A percentile compares a stretch with the other conserved stretches of the same genome.
Conservation (phyloP, 2,888 invertebrate genomes). For the Drosophila subsilvestris region DNA sequence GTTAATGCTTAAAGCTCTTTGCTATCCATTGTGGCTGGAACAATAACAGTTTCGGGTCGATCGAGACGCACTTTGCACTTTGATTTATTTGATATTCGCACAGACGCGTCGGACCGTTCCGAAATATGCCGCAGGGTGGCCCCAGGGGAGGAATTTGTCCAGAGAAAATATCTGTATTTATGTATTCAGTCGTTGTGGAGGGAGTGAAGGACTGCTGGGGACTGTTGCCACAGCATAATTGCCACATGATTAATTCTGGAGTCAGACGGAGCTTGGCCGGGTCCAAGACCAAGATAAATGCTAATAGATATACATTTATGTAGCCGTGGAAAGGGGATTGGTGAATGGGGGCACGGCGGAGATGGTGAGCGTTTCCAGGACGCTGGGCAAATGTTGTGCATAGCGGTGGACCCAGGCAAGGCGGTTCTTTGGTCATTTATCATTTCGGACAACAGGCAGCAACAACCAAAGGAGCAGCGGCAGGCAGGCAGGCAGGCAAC, state of each 20-base stretch:
- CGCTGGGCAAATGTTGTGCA: conserved; percentile 65
- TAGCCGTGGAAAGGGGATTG: conserved; percentile 4
- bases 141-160: too few relatives aligned
- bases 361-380: neutral
- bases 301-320: conserved; percentile 46
- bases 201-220: conserved; percentile 8
- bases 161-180: conserved; percentile 85
- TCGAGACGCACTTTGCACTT: neutral
- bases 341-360: neutral
- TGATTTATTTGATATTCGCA: neutral
- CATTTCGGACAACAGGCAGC: conserved; percentile 52
- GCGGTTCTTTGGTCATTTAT: conserved; percentile 63
- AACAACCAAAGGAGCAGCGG: conserved; percentile 18
- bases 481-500: conserved; percentile 31
- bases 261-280: conserved; percentile 36
- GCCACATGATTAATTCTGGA: conserved; percentile 68
- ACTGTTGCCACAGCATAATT: conserved; percentile 47
- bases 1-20: neutral
- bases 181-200: conserved; percentile 2
- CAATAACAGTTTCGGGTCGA: neutral
- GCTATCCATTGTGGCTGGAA: too few relatives aligned
- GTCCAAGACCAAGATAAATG: conserved; percentile 46
- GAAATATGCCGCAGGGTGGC: too few relatives aligned
- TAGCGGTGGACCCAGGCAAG: conserved; percentile 31
- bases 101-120: neutral